These are phyloP conservation scores for Entomyzon cyanotis DNA, from an alignment of 2,113 vertebrate genomes.

Conservation along the genomic window DNA sequence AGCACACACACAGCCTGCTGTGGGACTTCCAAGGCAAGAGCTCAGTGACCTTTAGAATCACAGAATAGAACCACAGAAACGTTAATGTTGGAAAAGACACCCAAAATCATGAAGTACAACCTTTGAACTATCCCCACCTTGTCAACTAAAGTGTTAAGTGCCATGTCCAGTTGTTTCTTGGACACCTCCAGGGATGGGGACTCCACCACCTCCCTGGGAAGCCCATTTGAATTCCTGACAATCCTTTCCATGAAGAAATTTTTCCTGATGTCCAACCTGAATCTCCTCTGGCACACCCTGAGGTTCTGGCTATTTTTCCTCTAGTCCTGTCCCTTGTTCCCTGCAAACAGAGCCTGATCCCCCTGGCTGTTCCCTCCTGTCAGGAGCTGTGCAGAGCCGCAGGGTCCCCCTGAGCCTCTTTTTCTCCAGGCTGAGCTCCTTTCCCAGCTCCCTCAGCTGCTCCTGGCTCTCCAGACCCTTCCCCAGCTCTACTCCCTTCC, in stretches of 20 bases:
- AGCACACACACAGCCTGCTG: neutral
- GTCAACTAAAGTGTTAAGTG: neutral
- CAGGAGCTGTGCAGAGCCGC: neutral
- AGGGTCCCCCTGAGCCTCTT: neutral
- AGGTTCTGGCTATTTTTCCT: accelerated
- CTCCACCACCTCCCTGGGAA: neutral
- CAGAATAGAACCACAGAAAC: neutral
- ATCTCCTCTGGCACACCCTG: accelerated
- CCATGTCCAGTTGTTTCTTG: neutral
- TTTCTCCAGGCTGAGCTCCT: neutral
- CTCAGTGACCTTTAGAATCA: neutral
- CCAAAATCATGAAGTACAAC: neutral
- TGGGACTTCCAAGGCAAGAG: neutral
- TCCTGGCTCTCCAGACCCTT: neutral
- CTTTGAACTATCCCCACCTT: neutral
- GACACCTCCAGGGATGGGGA: neutral
- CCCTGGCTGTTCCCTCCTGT: neutral
- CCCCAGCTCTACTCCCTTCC: neutral
- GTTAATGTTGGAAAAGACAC: neutral
- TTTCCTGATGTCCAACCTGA: neutral
- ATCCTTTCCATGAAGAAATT: accelerated
- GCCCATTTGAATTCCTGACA: neutral
- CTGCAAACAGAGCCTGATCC: neutral
- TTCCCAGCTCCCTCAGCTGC: neutral
- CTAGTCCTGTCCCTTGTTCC: accelerated